Evolutionary conservation across 2,113 vertebrate species (phyloP), one percentile per base, ranked within the genome.

Genomic region (Cololabis saira): DNA sequence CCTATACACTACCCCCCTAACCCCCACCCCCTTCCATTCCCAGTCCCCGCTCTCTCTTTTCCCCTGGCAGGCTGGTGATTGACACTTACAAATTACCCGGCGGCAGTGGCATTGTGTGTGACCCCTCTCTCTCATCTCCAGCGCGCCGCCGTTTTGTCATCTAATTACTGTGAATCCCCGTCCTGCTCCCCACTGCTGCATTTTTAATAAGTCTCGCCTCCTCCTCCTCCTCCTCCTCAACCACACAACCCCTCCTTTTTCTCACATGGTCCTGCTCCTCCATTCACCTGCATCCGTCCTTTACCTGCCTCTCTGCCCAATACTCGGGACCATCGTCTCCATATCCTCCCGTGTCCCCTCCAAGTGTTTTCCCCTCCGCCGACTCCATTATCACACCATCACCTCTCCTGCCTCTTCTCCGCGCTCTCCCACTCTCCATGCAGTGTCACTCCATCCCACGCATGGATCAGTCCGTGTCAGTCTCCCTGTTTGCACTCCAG

Each of bases 131-230:
- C 96, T 96, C 96, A 95, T 98, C 96, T 96, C 95, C 94, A 95
- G 96, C 95, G 95, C 93, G 94, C 94, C 93, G 92, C 95, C 96
- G 95, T 97, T 99, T 98, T 99, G 97, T 99, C 96, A 97, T 98
- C 96, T 99, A 98, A 99, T 99, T 99, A 99, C 97, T 96, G 95
- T 95, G 95, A 96, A 97, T 98, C 96, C 96, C 96, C 94, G 95
- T 95, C 94, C 95, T 95, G 94, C 95, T 96, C 96, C 93, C 95
- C 93, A 87, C 94, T 95, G 95, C 94, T 96, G 97, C 95, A 98
- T 97, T 96, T 98, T 96, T 98, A 96, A 98, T 98, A 95, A 82
- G 70, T 82, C 74, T 65, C 65, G 84, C 80, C 56, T 5, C 75
- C 71, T 61, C 67, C 24, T 22, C 42, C 50, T 40, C 61, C 22